A percentile compares a stretch with the other conserved stretches of the same genome.
phyloP scores from a whole-genome alignment of 2,797 vertebrate species.

The Oceanodroma leucorhoa region DNA sequence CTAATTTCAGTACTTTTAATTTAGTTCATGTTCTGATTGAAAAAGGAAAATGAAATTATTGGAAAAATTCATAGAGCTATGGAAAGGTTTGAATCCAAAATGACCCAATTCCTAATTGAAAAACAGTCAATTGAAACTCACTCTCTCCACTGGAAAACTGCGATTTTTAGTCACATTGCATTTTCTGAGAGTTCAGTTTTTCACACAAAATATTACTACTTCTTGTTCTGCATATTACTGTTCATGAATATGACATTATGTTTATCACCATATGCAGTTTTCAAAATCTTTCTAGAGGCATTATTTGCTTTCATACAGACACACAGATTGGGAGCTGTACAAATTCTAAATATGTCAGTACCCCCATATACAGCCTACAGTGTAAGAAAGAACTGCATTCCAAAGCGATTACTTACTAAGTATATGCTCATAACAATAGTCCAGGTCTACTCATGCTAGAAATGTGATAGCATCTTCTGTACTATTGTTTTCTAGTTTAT shows the following conservation, averaged over 20 bases:
- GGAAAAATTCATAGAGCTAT: not conserved
- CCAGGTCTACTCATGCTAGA: not conserved
- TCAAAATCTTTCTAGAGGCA: not conserved
- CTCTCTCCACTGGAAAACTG: not conserved
- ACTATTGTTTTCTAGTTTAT: not conserved
- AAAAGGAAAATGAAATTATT: not conserved
- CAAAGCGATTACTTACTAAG: not conserved
- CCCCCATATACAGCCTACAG: not conserved
- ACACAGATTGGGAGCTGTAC: not conserved
- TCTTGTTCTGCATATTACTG: not conserved
- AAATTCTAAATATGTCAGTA: not conserved
- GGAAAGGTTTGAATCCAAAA: not conserved
- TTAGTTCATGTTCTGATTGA: not conserved
- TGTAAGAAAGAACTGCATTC: not conserved
- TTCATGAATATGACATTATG: not conserved
- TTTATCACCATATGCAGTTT: not conserved
- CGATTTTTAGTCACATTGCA: not conserved
- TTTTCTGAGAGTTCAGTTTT: not conserved
- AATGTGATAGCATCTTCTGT: not conserved
- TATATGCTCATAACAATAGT: not conserved
- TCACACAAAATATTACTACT: not conserved
- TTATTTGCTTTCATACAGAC: not conserved
- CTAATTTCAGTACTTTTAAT: not conserved
- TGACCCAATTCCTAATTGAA: not conserved
- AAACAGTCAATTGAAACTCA: not conserved